A percentile compares a stretch with the other conserved stretches of the same genome.
Evolutionary conservation across 2,888 invertebrate genomes (phyloP).

Genomic region (Troides aeacus): DNA sequence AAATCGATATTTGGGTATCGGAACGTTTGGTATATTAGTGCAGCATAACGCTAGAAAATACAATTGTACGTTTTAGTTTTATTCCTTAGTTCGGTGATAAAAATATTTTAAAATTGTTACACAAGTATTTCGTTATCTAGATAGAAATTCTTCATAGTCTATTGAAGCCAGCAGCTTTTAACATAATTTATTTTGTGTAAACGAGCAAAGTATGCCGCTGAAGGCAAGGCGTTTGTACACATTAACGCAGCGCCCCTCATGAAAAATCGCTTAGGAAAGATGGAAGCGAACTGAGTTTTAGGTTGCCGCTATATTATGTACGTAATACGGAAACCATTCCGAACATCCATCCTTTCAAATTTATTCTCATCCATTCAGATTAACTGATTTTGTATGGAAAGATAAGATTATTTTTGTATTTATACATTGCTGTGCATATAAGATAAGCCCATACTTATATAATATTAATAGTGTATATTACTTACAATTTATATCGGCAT

Average conservation of each 20-base stretch:
- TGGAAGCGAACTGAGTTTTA: conserved; percentile 52
- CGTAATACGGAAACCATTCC: conserved; percentile 29
- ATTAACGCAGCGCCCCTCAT: conserved; percentile 75
- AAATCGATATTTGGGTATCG: no score
- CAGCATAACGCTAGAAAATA: background rate
- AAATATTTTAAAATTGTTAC: no score
- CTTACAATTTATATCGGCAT: no score
- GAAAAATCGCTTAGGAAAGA: conserved; percentile 76
- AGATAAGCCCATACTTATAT: no score
- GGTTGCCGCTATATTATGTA: conserved; percentile 43
- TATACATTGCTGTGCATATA: no score
- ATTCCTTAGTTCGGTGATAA: no score
- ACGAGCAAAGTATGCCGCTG: conserved; percentile 72
- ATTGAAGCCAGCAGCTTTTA: conserved; percentile 51
- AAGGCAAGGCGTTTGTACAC: conserved; percentile 74
- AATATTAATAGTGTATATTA: no score
- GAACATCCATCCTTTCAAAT: conserved; percentile 17
- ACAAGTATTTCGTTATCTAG: conserved; percentile 50
- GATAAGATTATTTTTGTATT: no score
- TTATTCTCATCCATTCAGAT: conserved; percentile 12
- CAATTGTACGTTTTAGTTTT: background rate
- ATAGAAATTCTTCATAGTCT: conserved; percentile 57
- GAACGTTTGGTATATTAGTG: background rate
- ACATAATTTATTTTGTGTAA: conserved; percentile 75
- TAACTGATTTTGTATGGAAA: no score